Evolutionary conservation across 1,140 invertebrate species (phyloP), one percentile per base, ranked within the genome.

Genomic region (Nomia melanderi): DNA sequence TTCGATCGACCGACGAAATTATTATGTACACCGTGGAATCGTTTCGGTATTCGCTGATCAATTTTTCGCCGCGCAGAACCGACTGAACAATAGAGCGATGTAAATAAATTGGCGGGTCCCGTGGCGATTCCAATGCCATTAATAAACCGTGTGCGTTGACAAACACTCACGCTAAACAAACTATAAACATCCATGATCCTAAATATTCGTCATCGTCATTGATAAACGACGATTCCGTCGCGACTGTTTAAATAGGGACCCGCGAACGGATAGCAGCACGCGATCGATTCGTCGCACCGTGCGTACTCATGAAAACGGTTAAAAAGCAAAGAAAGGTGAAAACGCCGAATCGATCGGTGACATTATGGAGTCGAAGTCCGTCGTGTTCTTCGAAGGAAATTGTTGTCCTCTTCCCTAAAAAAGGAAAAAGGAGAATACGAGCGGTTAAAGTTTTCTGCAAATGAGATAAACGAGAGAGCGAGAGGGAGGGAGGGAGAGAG

Each of bases 161-260:
- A 59, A 76, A 76, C 73, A 59, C 33, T 12, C 39, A 23, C 23
- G 73, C 67, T 76, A 69, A 69, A 69, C 73, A 76, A 76, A 76
- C 73, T 69, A 76, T 76, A 76, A 76, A 76, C 73, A 76, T 50
- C 73, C 36, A 69, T 76, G 73, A 76, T 76, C 65, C 73, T 50
- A 69, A 76, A 76, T 76, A 50, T 69, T 75, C 64, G 63, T 67
- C 63, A 57, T 57, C 23, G 41, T 76, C 41, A 39, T 69, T 76
- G 71, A 74, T 74, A 66, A 76, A 76, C 54, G 73, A 1, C 29
- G 17, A 1, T 8, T 60, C 31, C 39, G 54, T 56, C 8, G 60
- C 29, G 20, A 31, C 64, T 76, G 41, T 76, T 76, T 60, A 66
- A 69, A 59, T n/a, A 69, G 39, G 59, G 4, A 23, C 1, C 11